phyloP scores from a whole-genome alignment of 1,140 invertebrate species.

The Meloidogyne floridensis region DNA sequence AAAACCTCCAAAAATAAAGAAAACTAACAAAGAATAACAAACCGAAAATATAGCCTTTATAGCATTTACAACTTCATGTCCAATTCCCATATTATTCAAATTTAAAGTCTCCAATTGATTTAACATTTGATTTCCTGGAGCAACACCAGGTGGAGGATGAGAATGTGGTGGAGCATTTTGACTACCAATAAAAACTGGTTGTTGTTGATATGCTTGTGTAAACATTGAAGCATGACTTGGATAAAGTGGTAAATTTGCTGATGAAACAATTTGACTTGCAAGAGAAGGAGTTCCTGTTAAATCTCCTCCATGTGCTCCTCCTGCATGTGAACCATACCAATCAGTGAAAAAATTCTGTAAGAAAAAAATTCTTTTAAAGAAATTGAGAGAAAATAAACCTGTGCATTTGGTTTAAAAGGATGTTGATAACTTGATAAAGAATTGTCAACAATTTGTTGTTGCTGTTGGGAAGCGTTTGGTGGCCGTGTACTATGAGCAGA shows the following conservation, averaged over 20 bases:
- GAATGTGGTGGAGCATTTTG: not conserved
- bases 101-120: constrained; percentile 35
- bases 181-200: not conserved
- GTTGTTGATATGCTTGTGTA: constrained; percentile 9
- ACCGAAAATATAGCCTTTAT: not conserved
- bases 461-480: not conserved
- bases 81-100: constrained; percentile 29
- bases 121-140: constrained; percentile 28
- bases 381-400: constrained; percentile 15
- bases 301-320: not conserved
- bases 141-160: not conserved
- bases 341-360: not conserved
- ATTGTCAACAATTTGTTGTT: not conserved
- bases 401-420: constrained; percentile 10
- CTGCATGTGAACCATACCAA: not conserved
- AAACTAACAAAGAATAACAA: not conserved
- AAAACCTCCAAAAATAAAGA: not conserved
- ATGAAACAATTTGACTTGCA: not conserved
- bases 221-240: not conserved
- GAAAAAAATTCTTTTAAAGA: not conserved
- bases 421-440: not conserved
- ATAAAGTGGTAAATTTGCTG: not conserved
- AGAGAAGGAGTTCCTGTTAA: not conserved
- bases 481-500: constrained; percentile 30
- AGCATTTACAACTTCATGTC: constrained; percentile 37